Evolutionary conservation across 1,140 invertebrate species (phyloP).

Genomic region (Melanaphis sacchari): DNA sequence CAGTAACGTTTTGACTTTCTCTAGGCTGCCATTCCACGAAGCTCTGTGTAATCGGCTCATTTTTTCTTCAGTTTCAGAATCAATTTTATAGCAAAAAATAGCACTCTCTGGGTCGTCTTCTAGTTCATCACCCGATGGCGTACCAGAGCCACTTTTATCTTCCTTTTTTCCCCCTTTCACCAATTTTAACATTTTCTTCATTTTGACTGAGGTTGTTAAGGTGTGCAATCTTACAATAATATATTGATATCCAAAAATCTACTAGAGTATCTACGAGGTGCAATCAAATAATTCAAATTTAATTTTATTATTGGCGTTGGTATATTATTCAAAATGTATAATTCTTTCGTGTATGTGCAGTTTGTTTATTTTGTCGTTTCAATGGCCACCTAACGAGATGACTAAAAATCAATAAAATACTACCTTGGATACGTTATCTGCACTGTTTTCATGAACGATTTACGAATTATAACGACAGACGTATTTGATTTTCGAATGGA

Average conservation of each 20-base stretch:
- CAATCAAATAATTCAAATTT: not conserved
- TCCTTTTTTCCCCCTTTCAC: constrained; percentile 63
- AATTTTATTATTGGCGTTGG: not conserved
- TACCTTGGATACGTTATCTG: not conserved
- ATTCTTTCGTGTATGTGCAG: constrained; percentile 10
- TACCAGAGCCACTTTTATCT: constrained; percentile 59
- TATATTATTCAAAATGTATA: not conserved
- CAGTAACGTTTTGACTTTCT: constrained; percentile 62
- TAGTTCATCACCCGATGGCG: constrained; percentile 61
- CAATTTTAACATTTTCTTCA: constrained; percentile 63
- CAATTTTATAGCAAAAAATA: constrained; percentile 60
- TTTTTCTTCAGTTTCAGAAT: constrained; percentile 62
- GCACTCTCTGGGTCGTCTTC: constrained; percentile 59
- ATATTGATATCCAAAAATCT: not conserved
- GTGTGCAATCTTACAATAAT: not conserved
- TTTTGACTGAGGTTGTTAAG: constrained; percentile 22
- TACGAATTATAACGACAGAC: not conserved
- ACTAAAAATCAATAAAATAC: constrained; percentile 39
- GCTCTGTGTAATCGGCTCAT: constrained; percentile 63
- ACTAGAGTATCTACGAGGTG: not conserved
- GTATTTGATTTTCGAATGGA: not conserved
- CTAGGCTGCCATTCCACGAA: constrained; percentile 61
- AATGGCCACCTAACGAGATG: not conserved
- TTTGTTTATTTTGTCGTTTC: constrained; percentile 20
- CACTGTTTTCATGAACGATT: not conserved